Conservation (phyloP, 2,113 vertebrate genomes). For the Limnothrissa miodon region DNA sequence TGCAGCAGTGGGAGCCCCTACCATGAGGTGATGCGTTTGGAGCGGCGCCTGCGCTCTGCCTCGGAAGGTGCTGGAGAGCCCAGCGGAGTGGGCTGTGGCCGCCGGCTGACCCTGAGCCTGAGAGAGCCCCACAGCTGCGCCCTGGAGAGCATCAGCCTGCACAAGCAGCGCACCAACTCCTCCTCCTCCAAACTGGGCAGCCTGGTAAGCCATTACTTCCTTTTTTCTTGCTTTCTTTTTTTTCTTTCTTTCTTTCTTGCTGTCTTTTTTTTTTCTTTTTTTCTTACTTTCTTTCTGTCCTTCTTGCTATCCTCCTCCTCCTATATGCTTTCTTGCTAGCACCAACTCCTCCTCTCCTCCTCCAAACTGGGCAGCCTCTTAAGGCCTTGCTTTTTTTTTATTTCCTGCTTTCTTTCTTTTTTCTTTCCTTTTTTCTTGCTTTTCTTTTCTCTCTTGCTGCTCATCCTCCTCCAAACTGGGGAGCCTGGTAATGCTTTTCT, state of each 20-base stretch:
- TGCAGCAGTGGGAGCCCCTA: conserved; percentile 81
- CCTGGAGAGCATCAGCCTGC: conserved; percentile 75
- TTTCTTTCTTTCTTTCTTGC: not conserved
- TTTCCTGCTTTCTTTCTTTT: too few species aligned
- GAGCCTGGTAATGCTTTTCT: conserved; percentile 84
- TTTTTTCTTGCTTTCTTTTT: not conserved
- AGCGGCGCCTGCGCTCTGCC: conserved; percentile 87
- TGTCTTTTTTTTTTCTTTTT: not conserved
- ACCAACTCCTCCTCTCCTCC: too few species aligned
- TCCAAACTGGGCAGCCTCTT: too few species aligned
- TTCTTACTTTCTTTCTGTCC: too few species aligned
- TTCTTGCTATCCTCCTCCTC: not conserved
- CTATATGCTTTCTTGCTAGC: too few species aligned
- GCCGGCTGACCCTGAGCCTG: conserved; percentile 81
- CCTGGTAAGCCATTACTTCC: conserved; percentile 77
- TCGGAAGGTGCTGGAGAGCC: conserved; percentile 86
- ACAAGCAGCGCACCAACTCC: conserved; percentile 84
- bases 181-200: conserved; percentile 97
- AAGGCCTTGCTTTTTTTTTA: too few species aligned
- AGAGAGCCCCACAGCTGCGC: conserved; percentile 70
- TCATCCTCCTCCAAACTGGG: conserved; percentile 96
- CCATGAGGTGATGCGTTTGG: conserved; percentile 83
- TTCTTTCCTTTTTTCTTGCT: not conserved
- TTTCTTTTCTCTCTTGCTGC: not conserved
- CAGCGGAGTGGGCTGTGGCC: conserved; percentile 58